Evolutionary conservation across 2,888 invertebrate species (phyloP).

Genomic region (Pollenia angustigena): DNA sequence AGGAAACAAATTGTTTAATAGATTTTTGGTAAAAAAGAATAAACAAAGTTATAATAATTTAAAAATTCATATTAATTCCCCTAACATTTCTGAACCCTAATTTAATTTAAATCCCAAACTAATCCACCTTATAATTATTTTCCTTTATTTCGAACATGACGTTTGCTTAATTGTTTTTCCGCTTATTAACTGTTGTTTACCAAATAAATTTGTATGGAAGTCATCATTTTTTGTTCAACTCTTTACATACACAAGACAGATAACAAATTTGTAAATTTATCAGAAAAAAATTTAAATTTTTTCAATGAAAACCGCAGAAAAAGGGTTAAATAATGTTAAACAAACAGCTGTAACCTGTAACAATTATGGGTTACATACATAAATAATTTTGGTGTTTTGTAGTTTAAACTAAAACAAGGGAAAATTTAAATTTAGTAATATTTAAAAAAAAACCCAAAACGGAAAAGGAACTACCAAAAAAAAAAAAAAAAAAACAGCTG

Average conservation of each 20-base stretch:
- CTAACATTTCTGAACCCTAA: neutral
- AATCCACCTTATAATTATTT: slow-evolving; percentile 10
- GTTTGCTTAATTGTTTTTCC: slow-evolving; percentile 48
- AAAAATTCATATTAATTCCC: too few relatives aligned
- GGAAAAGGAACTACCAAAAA: slow-evolving; percentile 29
- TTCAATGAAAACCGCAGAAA: slow-evolving; percentile 46
- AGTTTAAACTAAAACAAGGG: slow-evolving; percentile 54
- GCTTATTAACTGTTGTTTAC: slow-evolving; percentile 54
- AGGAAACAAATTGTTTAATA: too few relatives aligned
- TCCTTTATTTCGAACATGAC: neutral
- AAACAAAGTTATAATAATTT: too few relatives aligned
- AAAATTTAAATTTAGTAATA: slow-evolving; percentile 30
- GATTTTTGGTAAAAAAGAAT: too few relatives aligned
- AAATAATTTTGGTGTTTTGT: slow-evolving; percentile 54
- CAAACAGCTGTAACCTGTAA: slow-evolving; percentile 68
- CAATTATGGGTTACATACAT: slow-evolving; percentile 67
- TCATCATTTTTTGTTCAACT: slow-evolving; percentile 43
- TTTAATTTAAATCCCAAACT: slow-evolving; percentile 15
- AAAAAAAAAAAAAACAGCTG: slow-evolving; percentile 63
- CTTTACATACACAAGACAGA: slow-evolving; percentile 23
- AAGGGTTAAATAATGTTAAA: slow-evolving; percentile 65
- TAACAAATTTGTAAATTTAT: slow-evolving; percentile 19
- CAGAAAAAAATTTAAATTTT: slow-evolving; percentile 53
- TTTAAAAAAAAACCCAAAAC: neutral
- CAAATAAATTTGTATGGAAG: slow-evolving; percentile 43